Evolutionary conservation across 2,113 vertebrate species (phyloP), one percentile per base, ranked within the genome.

Genomic region (Ceyx melanurus): DNA sequence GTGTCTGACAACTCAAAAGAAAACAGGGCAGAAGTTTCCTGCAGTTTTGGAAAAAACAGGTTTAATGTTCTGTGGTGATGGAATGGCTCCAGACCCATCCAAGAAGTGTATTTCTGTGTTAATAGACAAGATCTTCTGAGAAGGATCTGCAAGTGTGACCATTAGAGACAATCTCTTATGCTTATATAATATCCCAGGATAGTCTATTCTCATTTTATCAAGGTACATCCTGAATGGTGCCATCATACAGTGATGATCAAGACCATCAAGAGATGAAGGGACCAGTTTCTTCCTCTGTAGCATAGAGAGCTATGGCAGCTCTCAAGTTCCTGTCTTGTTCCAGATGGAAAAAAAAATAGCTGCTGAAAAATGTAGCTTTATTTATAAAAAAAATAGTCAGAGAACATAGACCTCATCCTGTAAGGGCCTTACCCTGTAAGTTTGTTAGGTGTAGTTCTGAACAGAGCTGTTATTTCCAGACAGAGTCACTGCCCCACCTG

Each of bases 161-260:
- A 50, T 13, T 50, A 46, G 5, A 73, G 9, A 35, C 2, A 37
- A 90, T 22, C 8, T 33, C 18, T 82, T 46, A 37, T 28, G 43
- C 8, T 79, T 26, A 6, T 3, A 6, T 2, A 82, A 17, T 4
- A 16, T 16, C 6, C 21, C n/a, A 65, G 48, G 33, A 35, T 0
- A 37, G 9, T 16, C 21, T 78, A 19, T 13, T 75, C 37, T 33
- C 23, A 19, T 62, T 53, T 7, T 2, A 16, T 3, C 42, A 62
- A 28, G 23, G 18, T 5, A 20, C 14, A 11, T 78, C 13, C 9
- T 71, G 31, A 58, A 54, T 57, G 15, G 3, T 74, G 23, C 33
- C 33, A 14, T 62, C 45, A 23, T 11, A 18, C 2, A 31, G 11
- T 25, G 46, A 33, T 48, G 54, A 46, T 2, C 4, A 2, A 77